A percentile compares a stretch with the other conserved stretches of the same genome.
Conservation (phyloP, 2,113 vertebrate species). For the Leuciscus idus region DNA sequence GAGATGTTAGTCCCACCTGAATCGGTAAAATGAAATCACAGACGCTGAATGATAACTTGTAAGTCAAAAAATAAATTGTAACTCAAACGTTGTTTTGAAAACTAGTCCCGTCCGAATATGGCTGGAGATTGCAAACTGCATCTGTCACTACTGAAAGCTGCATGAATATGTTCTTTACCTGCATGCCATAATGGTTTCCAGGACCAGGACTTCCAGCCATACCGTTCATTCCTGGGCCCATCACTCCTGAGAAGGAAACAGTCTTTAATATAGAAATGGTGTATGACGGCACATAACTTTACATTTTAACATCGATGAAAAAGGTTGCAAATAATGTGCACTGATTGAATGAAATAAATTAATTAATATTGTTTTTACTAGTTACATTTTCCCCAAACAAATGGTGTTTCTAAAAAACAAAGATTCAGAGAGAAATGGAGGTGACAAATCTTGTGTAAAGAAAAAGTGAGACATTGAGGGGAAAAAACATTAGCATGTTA, state of each 20-base stretch:
- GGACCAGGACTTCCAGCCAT: conserved; percentile 88
- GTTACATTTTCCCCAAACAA: not conserved
- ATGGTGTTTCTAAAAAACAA: not conserved
- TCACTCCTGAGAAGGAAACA: conserved; percentile 80
- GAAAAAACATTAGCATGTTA: conserved; percentile 23
- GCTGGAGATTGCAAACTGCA: not conserved
- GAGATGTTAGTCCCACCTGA: too few species aligned
- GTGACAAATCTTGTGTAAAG: not conserved
- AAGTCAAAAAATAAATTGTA: too few species aligned
- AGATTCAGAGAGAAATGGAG: not conserved
- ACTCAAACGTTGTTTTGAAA: too few species aligned
- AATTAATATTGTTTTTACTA: not conserved
- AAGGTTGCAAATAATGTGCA: not conserved
- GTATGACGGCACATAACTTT: not conserved
- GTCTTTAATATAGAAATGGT: not conserved
- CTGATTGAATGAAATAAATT: not conserved
- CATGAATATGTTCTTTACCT: conserved; percentile 74
- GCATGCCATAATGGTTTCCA: conserved; percentile 88
- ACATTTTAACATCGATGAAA: not conserved
- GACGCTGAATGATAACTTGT: too few species aligned
- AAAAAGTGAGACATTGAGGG: not conserved
- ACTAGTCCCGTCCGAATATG: too few species aligned
- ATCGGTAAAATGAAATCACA: too few species aligned
- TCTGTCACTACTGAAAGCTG: not conserved
- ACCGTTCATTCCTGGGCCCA: conserved; percentile 87